phyloP scores from a whole-genome alignment of 2,888 invertebrate genomes.

The Octonoba sinensis region DNA sequence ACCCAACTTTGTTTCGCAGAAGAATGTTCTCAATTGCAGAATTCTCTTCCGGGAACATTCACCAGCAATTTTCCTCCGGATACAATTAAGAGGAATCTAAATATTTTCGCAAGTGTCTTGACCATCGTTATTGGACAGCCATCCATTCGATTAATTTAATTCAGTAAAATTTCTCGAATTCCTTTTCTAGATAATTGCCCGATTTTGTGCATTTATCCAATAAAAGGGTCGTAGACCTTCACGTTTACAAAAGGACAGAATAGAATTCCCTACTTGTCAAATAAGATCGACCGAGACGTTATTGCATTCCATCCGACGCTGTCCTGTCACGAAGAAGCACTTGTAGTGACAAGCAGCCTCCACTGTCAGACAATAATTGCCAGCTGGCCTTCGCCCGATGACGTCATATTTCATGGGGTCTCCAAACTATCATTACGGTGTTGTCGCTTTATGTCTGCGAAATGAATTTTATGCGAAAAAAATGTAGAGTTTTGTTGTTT shows the following conservation, averaged over 20 bases:
- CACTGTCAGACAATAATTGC: slow-evolving; percentile 54
- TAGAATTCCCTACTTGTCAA: slow-evolving; percentile 24
- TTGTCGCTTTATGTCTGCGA: no score
- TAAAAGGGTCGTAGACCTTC: slow-evolving; percentile 21
- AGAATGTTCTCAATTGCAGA: no score
- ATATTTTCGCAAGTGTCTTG: no score
- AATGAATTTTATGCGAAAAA: no score
- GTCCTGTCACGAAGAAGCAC: slow-evolving; percentile 55
- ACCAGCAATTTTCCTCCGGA: no score
- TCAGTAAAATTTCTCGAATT: not conserved
- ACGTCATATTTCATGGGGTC: slow-evolving; percentile 22
- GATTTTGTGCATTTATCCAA: slow-evolving; percentile 29
- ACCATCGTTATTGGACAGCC: no score
- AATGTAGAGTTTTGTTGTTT: no score
- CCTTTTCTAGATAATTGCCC: slow-evolving; percentile 22
- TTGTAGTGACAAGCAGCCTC: slow-evolving; percentile 59
- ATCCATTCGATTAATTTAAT: slow-evolving; percentile 6
- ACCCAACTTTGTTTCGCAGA: no score
- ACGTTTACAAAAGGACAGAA: slow-evolving; percentile 20
- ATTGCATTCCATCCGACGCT: slow-evolving; percentile 53
- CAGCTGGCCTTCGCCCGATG: slow-evolving; percentile 37
- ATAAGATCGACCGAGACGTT: slow-evolving; percentile 49
- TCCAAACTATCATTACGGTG: not conserved
- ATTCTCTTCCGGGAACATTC: no score
- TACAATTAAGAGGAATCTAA: no score